phyloP scores from a whole-genome alignment of 2,113 vertebrate species.

The Protobothrops mucrosquamatus region DNA sequence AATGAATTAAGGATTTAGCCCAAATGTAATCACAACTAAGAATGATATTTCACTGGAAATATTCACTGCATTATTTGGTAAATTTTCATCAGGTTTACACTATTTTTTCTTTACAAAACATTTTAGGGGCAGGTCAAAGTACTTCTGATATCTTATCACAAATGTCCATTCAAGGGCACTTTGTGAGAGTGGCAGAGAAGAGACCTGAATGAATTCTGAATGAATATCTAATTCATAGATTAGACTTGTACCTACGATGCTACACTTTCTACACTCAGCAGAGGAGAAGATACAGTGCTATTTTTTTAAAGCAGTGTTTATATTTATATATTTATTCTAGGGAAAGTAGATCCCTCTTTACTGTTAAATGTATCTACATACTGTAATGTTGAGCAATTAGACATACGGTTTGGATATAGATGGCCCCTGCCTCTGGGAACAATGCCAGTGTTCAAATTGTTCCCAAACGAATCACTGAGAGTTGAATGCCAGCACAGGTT shows the following conservation, averaged over 20 bases:
- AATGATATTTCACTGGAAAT: neutral
- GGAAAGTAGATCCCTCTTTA: neutral
- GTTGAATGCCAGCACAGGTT: constrained; percentile 68
- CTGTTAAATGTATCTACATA: constrained; percentile 59
- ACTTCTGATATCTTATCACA: neutral
- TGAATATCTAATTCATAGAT: neutral
- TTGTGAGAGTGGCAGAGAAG: neutral
- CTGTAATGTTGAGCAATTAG: constrained; percentile 58
- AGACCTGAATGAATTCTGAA: too few relatives aligned
- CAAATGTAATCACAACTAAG: neutral
- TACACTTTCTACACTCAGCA: neutral
- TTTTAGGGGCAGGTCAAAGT: neutral
- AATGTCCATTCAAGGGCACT: neutral
- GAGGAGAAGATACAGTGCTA: neutral
- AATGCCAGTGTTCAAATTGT: constrained; percentile 68
- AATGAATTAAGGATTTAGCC: neutral
- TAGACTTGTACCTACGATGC: neutral
- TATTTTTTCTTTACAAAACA: neutral
- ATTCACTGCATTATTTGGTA: neutral
- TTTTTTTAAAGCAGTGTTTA: neutral
- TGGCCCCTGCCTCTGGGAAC: constrained; percentile 64
- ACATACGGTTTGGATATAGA: constrained; percentile 65
- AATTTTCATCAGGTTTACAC: neutral
- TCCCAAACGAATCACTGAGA: constrained; percentile 63
- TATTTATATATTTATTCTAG: neutral